Evolutionary conservation across 1,140 invertebrate species (phyloP), one percentile per base, ranked within the genome.

Genomic region (Kradibia gibbosae): DNA sequence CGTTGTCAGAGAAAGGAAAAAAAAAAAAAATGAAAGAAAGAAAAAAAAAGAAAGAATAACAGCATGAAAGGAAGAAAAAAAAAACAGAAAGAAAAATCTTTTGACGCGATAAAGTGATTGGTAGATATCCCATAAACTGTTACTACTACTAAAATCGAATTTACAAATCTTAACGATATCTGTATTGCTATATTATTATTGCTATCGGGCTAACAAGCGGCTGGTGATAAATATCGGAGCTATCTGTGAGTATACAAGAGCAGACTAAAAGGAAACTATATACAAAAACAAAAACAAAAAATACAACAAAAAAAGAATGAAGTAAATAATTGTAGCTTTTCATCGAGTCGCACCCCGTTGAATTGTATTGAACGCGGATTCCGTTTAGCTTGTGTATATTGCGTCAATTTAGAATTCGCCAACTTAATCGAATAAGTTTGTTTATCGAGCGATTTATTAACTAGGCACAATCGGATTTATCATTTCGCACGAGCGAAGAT

Each of bases 41-140:
- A 79, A 78, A 78, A 55, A 45, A 1, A 70, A 62, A 28, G 7
- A 36, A 39, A 70, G 62, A 39, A 34, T 7, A 39, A 45, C 13
- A 45, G 3, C 11, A 86, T 81, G 77, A 79, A 78, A 75, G 60
- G 25, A 67, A 48, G 28, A 78, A 28, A 25, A 39, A 70, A 70
- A 39, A 42, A n/a, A 4, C 39, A 50, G 50, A 50, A n/a, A 22
- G 50, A 34, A 53, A 20, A 50, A 34, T 45, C 20, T 10, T 83
- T 85, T 80, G 83, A 86, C 84, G 85, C 31, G 82, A 74, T 84
- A 83, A 77, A 25, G 83, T 83, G 53, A 83, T 89, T 89, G 88
- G 88, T 90, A 88, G 88, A 85, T 85, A 88, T 85, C 87, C 85
- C 15, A 25, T 60, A 36, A 85, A 86, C 22, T 81, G 25, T 42